Evolutionary conservation across 2,797 vertebrate species (phyloP).

Genomic region (Sciurus vulgaris): DNA sequence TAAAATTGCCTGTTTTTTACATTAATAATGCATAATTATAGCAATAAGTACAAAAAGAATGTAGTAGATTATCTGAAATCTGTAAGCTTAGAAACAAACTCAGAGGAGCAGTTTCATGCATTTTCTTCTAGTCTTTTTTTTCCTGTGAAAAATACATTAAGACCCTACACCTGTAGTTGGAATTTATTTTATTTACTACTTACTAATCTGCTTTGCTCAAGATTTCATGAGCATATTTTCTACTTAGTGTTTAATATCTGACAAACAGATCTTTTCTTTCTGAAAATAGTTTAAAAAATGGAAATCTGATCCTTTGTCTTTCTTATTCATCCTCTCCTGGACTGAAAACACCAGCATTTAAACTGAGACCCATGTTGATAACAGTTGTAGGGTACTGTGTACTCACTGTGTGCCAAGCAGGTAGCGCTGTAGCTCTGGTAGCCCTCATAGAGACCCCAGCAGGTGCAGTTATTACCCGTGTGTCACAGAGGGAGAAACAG

Average conservation of each 20-base stretch:
- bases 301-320: neutral
- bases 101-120: neutral
- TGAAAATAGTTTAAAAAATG: neutral
- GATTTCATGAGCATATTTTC: slow-evolving; percentile 24
- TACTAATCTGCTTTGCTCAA: slow-evolving; percentile 8
- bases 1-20: neutral
- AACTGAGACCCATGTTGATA: neutral
- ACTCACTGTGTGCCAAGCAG: neutral
- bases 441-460: neutral
- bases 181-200: neutral
- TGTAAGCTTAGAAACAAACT: neutral
- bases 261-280: neutral
- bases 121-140: slow-evolving; percentile 40
- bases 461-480: neutral
- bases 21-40: slow-evolving; percentile 8
- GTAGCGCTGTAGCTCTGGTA: neutral
- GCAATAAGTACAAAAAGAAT: slow-evolving; percentile 21
- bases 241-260: slow-evolving; percentile 45
- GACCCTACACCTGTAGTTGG: neutral
- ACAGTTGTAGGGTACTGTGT: neutral
- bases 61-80: slow-evolving; percentile 17
- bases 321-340: neutral
- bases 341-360: neutral
- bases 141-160: neutral
- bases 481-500: neutral